A percentile compares a stretch with the other conserved stretches of the same genome.
Evolutionary conservation across 1,140 invertebrate species (phyloP).

Genomic region (Agrypnia vestita): DNA sequence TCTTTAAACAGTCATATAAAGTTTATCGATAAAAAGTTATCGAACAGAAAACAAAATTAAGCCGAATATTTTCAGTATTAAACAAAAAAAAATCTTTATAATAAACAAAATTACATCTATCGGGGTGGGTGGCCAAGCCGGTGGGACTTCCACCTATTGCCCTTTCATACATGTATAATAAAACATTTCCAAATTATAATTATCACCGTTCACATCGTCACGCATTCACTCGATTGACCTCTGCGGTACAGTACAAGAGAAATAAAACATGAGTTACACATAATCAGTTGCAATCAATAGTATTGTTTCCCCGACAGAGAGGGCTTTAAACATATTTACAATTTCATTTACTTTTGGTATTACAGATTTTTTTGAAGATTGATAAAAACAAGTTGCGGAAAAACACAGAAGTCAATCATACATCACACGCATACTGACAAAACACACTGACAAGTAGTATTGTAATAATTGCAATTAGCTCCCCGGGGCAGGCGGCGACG

Average conservation of each 20-base stretch:
- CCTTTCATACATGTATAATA: constrained; percentile 18
- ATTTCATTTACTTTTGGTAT: constrained; percentile 12
- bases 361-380: constrained; percentile 12
- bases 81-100: too few relatives aligned
- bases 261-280: not conserved
- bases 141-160: constrained; percentile 14
- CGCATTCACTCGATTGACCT: constrained; percentile 34
- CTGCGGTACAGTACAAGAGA: not conserved
- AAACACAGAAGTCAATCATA: constrained; percentile 33
- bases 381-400: constrained; percentile 5
- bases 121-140: constrained; percentile 19
- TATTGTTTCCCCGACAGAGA: not conserved
- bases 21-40: constrained; percentile 52
- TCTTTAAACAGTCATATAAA: constrained; percentile 52
- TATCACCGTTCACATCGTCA: constrained; percentile 11
- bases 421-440: constrained; percentile 31
- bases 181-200: constrained; percentile 31
- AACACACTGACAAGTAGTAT: constrained; percentile 53
- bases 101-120: constrained; percentile 50
- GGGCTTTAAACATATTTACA: constrained; percentile 16
- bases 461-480: constrained; percentile 41
- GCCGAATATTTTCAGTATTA: constrained; percentile 37
- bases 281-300: not conserved
- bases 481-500: not conserved
- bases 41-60: constrained; percentile 41